phyloP scores from a whole-genome alignment of 1,140 invertebrate species.

The Neotoxoptera formosana region DNA sequence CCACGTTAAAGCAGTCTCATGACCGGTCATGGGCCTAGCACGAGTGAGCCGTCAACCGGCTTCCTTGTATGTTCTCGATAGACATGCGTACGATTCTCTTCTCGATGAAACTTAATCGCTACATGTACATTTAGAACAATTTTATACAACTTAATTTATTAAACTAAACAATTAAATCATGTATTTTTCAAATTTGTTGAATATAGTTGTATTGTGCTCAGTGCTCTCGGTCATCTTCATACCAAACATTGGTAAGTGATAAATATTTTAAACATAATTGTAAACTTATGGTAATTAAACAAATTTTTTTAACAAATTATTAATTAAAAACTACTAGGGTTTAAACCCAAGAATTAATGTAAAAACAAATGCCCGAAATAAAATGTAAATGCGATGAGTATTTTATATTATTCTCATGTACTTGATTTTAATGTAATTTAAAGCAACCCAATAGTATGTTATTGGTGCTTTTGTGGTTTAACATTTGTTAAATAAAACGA shows the following conservation, averaged over 20 bases:
- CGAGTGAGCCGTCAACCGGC: constrained; percentile 57
- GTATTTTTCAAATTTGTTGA: not conserved
- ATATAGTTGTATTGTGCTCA: not conserved
- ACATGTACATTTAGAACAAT: not conserved
- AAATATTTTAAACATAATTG: not conserved
- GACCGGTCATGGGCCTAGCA: constrained; percentile 54
- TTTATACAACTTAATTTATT: not conserved
- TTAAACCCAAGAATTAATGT: not conserved
- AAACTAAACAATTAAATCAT: constrained; percentile 5
- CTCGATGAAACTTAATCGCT: not conserved
- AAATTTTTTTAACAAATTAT: not conserved
- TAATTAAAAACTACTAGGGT: not conserved
- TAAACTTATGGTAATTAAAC: not conserved
- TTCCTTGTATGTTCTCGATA: constrained; percentile 50
- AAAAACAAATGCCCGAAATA: not conserved
- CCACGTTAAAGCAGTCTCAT: constrained; percentile 51
- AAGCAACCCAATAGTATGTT: not conserved
- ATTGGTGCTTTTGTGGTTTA: not conserved
- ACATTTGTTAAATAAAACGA: not conserved
- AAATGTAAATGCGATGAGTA: not conserved
- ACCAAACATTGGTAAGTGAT: constrained; percentile 34
- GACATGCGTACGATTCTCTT: not conserved
- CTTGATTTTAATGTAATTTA: not conserved
- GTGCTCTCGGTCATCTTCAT: not conserved
- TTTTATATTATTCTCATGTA: not conserved